These are phyloP conservation scores for Yponomeuta cagnagella DNA, from an alignment of 2,888 invertebrate genomes.

Conservation along the genomic window DNA sequence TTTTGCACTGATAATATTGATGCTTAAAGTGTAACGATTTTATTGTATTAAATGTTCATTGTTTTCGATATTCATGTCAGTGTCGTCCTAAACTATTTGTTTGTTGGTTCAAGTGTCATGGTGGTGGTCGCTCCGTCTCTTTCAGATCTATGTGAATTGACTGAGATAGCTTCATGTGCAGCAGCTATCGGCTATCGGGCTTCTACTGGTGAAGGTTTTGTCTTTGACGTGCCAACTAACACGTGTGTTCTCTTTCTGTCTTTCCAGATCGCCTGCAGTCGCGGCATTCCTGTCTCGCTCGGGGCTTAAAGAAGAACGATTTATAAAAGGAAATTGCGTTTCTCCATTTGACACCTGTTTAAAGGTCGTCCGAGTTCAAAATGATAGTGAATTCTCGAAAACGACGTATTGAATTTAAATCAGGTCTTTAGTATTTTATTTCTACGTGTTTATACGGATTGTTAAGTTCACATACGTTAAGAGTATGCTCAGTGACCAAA, in stretches of 20 bases:
- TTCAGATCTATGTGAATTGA: constrained; percentile 30
- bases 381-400: not conserved
- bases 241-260: constrained; percentile 61
- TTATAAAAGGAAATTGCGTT: not conserved
- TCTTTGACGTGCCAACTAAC: constrained; percentile 47
- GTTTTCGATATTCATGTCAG: constrained; percentile 3
- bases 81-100: constrained; percentile 31
- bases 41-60: not conserved
- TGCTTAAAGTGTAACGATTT: not conserved
- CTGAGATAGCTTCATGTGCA: constrained; percentile 52
- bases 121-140: constrained; percentile 31
- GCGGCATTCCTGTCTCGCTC: constrained; percentile 21
- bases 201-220: constrained; percentile 49
- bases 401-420: not conserved
- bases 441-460: too few relatives aligned
- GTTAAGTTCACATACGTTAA: too few relatives aligned
- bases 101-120: constrained; percentile 50
- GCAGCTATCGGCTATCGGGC: constrained; percentile 29
- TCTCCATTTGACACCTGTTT: not conserved
- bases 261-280: constrained; percentile 58
- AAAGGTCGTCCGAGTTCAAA: not conserved
- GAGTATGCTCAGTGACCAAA: too few relatives aligned
- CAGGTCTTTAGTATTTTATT: too few relatives aligned
- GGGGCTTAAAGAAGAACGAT: not conserved
- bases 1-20: not conserved